phyloP scores from a whole-genome alignment of 1,140 invertebrate species.

The Rhagoletis zephyria region DNA sequence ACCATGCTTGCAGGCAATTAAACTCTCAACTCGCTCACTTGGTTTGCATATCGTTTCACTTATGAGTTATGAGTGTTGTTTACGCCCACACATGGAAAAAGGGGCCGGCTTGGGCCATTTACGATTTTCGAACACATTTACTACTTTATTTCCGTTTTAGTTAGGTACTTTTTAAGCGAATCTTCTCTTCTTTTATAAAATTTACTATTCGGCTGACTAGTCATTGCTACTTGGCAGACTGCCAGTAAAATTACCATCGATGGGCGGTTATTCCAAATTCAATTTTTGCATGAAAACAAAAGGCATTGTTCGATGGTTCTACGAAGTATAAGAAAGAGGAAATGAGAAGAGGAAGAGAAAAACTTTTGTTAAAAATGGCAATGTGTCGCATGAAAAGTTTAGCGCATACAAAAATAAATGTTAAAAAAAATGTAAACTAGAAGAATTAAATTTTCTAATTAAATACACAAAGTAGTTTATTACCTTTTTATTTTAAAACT shows the following conservation, averaged over 20 bases:
- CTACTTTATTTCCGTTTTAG: not conserved
- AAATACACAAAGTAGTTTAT: too few species aligned
- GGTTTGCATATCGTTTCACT: not conserved
- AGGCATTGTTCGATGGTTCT: not conserved
- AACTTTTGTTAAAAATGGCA: too few species aligned
- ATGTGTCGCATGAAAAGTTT: too few species aligned
- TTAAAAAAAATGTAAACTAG: too few species aligned
- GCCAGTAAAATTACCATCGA: not conserved
- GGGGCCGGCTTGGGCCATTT: not conserved
- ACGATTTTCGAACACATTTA: not conserved
- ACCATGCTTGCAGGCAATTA: not conserved
- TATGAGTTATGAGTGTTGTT: not conserved
- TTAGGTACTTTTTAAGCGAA: not conserved
- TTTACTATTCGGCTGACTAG: too few species aligned
- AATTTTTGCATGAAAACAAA: conserved; percentile 3
- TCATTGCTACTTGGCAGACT: not conserved
- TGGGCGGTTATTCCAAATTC: not conserved
- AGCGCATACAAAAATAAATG: too few species aligned
- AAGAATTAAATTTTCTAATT: too few species aligned
- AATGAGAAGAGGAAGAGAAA: too few species aligned
- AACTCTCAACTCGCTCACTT: not conserved
- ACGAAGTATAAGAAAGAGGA: too few species aligned
- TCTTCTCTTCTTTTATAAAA: too few species aligned
- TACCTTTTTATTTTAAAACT: too few species aligned
- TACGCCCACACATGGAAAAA: not conserved